Conservation (phyloP, 2,888 invertebrate species). For the Rapana venosa region DNA sequence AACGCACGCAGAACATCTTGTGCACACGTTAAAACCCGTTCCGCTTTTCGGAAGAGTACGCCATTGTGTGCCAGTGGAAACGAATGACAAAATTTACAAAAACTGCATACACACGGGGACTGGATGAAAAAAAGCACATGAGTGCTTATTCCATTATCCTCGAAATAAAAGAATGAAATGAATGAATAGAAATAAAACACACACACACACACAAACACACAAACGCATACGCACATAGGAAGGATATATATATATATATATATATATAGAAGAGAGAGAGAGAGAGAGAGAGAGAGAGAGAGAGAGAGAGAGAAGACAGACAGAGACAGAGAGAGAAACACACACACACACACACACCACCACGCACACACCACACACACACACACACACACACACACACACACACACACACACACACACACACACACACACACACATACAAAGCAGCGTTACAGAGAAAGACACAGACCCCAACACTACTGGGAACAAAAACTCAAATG, state of each 20-base stretch:
- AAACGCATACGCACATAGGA: background rate
- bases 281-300: slow-evolving; percentile 1
- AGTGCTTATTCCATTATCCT: too few species aligned
- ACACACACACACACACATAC: background rate
- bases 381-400: background rate
- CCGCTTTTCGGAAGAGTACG: too few species aligned
- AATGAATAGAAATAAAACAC: too few species aligned
- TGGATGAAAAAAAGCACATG: too few species aligned
- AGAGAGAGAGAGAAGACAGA: background rate
- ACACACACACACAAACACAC: background rate
- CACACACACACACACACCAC: background rate
- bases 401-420: background rate
- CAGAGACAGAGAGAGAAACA: background rate
- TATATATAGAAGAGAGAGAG: background rate
- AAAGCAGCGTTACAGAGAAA: background rate
- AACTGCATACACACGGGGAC: too few species aligned
- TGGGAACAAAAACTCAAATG: too few species aligned
- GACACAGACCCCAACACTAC: background rate
- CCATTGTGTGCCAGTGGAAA: too few species aligned
- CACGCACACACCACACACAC: background rate
- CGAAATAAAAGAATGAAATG: too few species aligned
- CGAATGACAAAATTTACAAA: too few species aligned
- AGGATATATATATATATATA: too few species aligned
- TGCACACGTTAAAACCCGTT: too few species aligned
- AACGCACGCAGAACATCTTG: too few species aligned